phyloP scores from a whole-genome alignment of 1,140 invertebrate species.

The Maconellicoccus hirsutus region DNA sequence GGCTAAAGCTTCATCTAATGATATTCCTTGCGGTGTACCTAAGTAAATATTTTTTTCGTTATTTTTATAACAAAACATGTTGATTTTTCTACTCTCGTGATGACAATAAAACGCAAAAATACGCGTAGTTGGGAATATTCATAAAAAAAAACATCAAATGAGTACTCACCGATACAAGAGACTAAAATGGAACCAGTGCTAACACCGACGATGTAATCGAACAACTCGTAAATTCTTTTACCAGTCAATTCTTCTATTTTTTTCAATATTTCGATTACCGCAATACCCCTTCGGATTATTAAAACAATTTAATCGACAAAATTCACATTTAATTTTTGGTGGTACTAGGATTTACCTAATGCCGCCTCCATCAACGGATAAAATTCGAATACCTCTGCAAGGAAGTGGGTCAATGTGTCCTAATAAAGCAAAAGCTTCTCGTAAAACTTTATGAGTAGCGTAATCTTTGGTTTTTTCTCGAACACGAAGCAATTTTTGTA shows the following conservation, averaged over 20 bases:
- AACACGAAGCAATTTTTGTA: slow-evolving; percentile 46
- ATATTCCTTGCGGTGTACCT: slow-evolving; percentile 40
- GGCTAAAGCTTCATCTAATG: slow-evolving; percentile 48
- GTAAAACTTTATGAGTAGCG: slow-evolving; percentile 37
- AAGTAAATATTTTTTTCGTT: not conserved
- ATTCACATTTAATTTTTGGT: too few relatives aligned
- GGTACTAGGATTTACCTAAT: slow-evolving; percentile 51
- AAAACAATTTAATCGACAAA: slow-evolving; percentile 30
- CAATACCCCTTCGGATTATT: slow-evolving; percentile 68
- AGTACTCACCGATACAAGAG: slow-evolving; percentile 47
- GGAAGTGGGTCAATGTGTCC: slow-evolving; percentile 59
- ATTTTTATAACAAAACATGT: not conserved
- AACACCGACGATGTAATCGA: slow-evolving; percentile 86
- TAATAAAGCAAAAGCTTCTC: slow-evolving; percentile 57
- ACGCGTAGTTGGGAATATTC: too few relatives aligned
- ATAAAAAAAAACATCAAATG: too few relatives aligned
- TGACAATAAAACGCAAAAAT: not conserved
- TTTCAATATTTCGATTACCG: slow-evolving; percentile 67
- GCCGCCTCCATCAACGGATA: slow-evolving; percentile 84
- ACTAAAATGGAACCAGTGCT: slow-evolving; percentile 75
- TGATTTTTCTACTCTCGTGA: not conserved
- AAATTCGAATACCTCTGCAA: slow-evolving; percentile 62
- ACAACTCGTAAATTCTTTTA: slow-evolving; percentile 52
- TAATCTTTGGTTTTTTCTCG: slow-evolving; percentile 35
- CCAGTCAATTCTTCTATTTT: slow-evolving; percentile 61